These are phyloP conservation scores for Coreoperca whiteheadi DNA, from an alignment of 2,113 vertebrate genomes.

Conservation along the genomic window DNA sequence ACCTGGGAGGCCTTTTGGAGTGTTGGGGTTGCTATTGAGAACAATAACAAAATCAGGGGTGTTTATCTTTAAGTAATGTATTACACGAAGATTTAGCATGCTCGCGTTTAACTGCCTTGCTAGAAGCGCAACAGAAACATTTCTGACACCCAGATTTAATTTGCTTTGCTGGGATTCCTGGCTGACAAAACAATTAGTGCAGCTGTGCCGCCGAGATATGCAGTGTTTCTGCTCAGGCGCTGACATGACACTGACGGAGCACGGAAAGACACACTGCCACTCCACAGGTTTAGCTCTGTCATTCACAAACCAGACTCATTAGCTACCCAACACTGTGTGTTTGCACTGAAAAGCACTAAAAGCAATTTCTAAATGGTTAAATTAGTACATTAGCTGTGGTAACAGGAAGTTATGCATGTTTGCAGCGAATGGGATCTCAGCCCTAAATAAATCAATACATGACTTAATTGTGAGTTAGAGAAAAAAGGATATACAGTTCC, in stretches of 20 bases:
- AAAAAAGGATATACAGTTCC: neutral
- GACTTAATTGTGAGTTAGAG: neutral
- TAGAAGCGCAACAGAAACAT: constrained; percentile 10
- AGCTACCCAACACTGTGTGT: constrained; percentile 6
- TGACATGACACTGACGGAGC: constrained; percentile 40
- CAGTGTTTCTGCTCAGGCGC: constrained; percentile 23
- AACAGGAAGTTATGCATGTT: constrained; percentile 19
- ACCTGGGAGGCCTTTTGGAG: neutral
- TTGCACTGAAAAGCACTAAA: constrained; percentile 36
- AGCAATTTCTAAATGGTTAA: constrained; percentile 22
- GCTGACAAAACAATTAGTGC: constrained; percentile 71
- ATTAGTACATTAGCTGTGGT: constrained; percentile 1
- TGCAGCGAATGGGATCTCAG: neutral
- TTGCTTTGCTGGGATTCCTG: constrained; percentile 47
- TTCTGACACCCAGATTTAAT: constrained; percentile 46
- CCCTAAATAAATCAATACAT: neutral
- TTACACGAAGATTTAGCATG: neutral
- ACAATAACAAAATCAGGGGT: neutral
- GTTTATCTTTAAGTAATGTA: neutral
- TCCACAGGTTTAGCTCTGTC: constrained; percentile 40
- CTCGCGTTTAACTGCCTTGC: neutral
- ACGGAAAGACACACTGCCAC: constrained; percentile 15
- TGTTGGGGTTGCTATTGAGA: neutral
- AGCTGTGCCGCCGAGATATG: constrained; percentile 45
- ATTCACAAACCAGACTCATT: constrained; percentile 44